Conservation (phyloP, 1,140 invertebrate species). For the Saccostrea echinata region DNA sequence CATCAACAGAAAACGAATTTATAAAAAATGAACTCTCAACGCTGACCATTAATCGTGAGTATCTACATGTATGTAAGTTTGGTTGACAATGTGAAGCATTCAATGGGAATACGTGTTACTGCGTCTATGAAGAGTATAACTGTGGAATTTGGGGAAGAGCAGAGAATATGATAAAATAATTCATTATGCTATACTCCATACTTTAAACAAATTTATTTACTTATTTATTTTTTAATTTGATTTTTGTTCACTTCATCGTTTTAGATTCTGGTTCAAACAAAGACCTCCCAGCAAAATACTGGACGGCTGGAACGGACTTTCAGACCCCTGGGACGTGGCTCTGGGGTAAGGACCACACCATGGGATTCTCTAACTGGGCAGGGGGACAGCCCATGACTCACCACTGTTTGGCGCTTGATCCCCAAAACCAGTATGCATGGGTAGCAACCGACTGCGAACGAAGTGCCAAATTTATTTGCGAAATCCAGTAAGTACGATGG, state of each 20-base stretch:
- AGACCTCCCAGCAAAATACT: background rate
- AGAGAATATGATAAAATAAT: too few species aligned
- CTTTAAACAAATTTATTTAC: too few species aligned
- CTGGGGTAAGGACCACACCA: background rate
- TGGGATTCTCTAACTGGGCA: slow-evolving; percentile 9
- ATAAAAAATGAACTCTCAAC: slow-evolving; percentile 17
- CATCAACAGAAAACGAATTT: slow-evolving; percentile 1
- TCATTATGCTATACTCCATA: too few species aligned
- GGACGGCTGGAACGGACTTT: slow-evolving; percentile 6
- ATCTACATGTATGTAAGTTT: too few species aligned
- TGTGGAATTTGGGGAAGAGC: too few species aligned
- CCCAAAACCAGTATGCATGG: background rate
- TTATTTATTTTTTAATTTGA: too few species aligned
- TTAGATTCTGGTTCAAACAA: background rate
- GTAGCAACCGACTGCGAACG: background rate
- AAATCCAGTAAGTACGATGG: background rate
- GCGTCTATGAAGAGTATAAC: too few species aligned
- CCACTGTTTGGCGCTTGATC: slow-evolving; percentile 1
- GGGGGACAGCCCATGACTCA: slow-evolving; percentile 4
- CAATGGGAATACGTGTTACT: too few species aligned
- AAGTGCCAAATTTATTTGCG: background rate
- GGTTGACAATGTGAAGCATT: too few species aligned
- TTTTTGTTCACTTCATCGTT: too few species aligned
- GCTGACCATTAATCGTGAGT: slow-evolving; percentile 12
- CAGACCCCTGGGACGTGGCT: background rate